phyloP scores from a whole-genome alignment of 2,113 vertebrate species.

The Phalacrocorax carbo region DNA sequence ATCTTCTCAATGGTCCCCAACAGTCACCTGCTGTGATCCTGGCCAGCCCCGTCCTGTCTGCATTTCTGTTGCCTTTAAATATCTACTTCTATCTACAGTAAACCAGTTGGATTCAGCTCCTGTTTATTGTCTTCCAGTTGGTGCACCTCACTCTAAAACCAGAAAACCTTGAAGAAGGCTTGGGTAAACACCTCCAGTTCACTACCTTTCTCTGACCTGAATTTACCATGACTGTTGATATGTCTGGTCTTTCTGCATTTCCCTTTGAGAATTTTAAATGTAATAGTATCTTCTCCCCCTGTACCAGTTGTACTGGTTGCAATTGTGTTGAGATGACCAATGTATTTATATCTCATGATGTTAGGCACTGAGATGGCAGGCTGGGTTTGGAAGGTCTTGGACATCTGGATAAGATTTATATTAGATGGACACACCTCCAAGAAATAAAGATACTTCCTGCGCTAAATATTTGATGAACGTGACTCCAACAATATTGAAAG shows the following conservation, averaged over 20 bases:
- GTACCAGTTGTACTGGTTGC: neutral
- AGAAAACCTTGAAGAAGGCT: neutral
- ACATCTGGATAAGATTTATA: neutral
- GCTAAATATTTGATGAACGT: neutral
- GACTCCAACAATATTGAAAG: neutral
- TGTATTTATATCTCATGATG: fast-evolving
- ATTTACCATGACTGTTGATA: neutral
- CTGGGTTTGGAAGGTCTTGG: neutral
- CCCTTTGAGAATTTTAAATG: neutral
- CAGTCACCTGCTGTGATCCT: neutral
- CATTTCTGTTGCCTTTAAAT: neutral
- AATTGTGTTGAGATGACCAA: neutral
- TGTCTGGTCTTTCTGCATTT: neutral
- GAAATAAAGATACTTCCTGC: neutral
- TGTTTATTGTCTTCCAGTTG: neutral
- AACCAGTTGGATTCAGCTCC: neutral
- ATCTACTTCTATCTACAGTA: neutral
- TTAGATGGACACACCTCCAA: neutral
- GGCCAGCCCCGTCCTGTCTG: neutral
- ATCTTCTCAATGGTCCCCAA: neutral
- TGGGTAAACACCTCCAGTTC: neutral
- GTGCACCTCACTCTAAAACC: neutral
- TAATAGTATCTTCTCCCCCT: neutral
- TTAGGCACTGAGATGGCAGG: fast-evolving
- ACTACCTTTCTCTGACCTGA: neutral